Base-by-base conservation (phyloP, 2,797 vertebrate genomes). In the Pseudochirops corinnae region DNA sequence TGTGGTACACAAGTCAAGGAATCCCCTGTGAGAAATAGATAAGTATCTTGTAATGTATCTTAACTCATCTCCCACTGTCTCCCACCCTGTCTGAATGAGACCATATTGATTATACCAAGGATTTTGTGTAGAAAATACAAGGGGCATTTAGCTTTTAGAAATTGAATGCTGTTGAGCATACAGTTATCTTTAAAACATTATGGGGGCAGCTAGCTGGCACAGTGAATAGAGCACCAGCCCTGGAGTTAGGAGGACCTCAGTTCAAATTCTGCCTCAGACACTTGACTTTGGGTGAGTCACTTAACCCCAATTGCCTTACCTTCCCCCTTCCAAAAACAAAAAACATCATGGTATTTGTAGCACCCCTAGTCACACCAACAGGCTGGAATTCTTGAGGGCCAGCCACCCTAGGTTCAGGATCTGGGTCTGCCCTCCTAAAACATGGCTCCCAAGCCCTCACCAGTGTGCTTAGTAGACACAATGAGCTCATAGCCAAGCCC, bases 51-150 rank as follows among this genome's bases (percentile, higher is more conserved):
- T 29, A 46, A 62, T 56, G 82, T 21, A 29, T 91, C 50, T 60
- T 91, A 53, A 56, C 92, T 91, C n/a, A 82, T 92, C 56, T 74
- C 55, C 95, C 62, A 13, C 53, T 93, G 53, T 39, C 18, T 29
- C 93, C 93, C 33, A 53, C 28, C 1, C 16, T 58, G 93, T 92
- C 74, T 90, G 92, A 95, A 90, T 93, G 91, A 94, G 94, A 93
- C 94, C 56, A 94, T 92, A 21, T 39, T 31, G 67, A 74, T 74
- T 39, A 82, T 92, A 91, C n/a, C 55, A 6, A 16, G 60, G 93
- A 14, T 93, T 94, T 58, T 92, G 6, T 94, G 92, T 87, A n/a
- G 93, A 93, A 93, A 92, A 90, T n/a, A 33, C 58, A 90, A 55
- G 90, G 96, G 57, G 50, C 67, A 87, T 60, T 90, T 57, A 91